Percentiles rank a stretch among this genome's conserved stretches.
Evolutionary conservation across 2,113 vertebrate species (phyloP).

Genomic region (Nanorana parkeri): DNA sequence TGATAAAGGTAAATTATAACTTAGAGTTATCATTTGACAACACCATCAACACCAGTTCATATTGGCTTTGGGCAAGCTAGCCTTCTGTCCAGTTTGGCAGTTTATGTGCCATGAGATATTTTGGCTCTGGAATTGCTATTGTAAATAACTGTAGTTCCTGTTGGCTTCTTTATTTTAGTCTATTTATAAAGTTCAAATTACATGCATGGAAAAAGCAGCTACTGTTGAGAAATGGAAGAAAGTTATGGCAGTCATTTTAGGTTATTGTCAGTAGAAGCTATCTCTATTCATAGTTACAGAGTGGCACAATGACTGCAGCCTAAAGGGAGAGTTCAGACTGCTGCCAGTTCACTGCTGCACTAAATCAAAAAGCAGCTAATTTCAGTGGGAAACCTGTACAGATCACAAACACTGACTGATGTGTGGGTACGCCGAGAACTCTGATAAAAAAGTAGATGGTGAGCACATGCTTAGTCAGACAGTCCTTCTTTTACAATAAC

Average conservation of each 20-base stretch:
- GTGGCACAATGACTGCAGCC: constrained; percentile 35
- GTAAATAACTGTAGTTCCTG: constrained; percentile 7
- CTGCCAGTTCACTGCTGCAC: constrained; percentile 14
- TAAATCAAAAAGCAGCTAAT: constrained; percentile 50
- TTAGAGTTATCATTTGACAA: background rate
- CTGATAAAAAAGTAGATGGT: constrained; percentile 20
- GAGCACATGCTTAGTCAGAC: constrained; percentile 29
- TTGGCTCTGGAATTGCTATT: background rate
- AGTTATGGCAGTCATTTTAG: constrained; percentile 38
- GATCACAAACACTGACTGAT: constrained; percentile 43
- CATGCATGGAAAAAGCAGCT: constrained; percentile 27
- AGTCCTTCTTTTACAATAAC: background rate
- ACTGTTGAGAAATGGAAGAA: background rate
- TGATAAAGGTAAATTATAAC: no score
- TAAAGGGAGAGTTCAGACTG: constrained; percentile 41
- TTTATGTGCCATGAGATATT: background rate
- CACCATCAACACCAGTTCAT: background rate
- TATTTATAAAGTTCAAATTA: constrained; percentile 38
- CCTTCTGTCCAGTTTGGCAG: background rate
- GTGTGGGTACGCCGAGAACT: constrained; percentile 41
- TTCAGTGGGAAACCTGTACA: constrained; percentile 45
- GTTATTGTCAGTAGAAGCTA: constrained; percentile 23
- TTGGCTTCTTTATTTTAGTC: background rate
- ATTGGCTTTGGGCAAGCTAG: no score
- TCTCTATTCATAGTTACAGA: constrained; percentile 20